A percentile compares a stretch with the other conserved stretches of the same genome.
These are phyloP conservation scores for Palaemon carinicauda DNA, from an alignment of 1,140 invertebrate genomes.

Conservation along the genomic window DNA sequence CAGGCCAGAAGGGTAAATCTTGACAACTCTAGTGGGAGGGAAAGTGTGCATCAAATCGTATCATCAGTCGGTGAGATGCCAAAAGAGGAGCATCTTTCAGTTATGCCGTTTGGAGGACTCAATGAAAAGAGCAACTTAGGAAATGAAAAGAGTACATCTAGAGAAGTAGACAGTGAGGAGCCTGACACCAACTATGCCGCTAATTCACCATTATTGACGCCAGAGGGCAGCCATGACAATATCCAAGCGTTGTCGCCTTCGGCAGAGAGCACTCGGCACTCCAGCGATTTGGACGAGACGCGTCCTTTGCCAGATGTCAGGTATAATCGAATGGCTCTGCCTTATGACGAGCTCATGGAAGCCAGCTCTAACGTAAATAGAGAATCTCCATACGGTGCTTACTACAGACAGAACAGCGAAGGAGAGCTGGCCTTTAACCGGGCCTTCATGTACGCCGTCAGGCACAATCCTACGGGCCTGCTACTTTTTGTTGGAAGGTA, in stretches of 20 bases:
- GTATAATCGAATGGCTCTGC: not conserved
- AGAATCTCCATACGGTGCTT: not conserved
- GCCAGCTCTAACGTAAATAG: not conserved
- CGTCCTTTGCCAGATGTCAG: not conserved
- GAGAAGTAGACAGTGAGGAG: too few species aligned
- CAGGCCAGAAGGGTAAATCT: not conserved
- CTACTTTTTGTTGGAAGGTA: conserved; percentile 55
- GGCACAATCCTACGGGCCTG: conserved; percentile 58
- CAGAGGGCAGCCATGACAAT: too few species aligned
- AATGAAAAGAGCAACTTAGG: too few species aligned
- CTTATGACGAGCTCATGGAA: not conserved
- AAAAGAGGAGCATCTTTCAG: not conserved
- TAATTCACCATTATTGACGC: too few species aligned
- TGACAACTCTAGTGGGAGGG: not conserved
- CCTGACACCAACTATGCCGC: too few species aligned
- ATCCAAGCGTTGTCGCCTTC: too few species aligned
- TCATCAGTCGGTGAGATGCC: not conserved
- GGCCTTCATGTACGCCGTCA: conserved; percentile 58
- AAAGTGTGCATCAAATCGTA: not conserved
- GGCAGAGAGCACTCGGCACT: too few species aligned
- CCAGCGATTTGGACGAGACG: not conserved
- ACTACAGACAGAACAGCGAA: conserved; percentile 19
- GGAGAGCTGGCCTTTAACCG: conserved; percentile 55
- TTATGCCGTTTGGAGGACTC: too few species aligned
- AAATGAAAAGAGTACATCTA: too few species aligned